Evolutionary conservation across 2,888 invertebrate genomes (phyloP).

Genomic region (Erebia aethiops): DNA sequence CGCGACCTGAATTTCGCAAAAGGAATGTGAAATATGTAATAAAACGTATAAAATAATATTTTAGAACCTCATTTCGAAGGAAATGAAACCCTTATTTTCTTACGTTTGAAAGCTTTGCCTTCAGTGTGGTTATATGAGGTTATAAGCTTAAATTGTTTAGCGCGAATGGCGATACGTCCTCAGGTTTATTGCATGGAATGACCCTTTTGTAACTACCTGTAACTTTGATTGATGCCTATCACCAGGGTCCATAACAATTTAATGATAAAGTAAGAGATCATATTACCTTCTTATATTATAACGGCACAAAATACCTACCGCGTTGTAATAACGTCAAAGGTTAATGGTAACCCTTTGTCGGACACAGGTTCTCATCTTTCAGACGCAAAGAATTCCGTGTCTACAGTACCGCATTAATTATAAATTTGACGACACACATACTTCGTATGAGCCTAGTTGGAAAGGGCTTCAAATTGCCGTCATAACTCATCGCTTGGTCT

Average conservation of each 20-base stretch:
- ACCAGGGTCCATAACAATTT: neutral
- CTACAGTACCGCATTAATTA: slow-evolving; percentile 32
- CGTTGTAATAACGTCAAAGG: slow-evolving; percentile 58
- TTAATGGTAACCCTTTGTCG: slow-evolving; percentile 52
- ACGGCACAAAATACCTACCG: slow-evolving; percentile 41
- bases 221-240: slow-evolving; percentile 9
- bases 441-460: slow-evolving; percentile 15
- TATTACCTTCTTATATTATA: slow-evolving; percentile 32
- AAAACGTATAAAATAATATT: neutral
- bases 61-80: neutral
- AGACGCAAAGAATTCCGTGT: slow-evolving; percentile 27
- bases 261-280: slow-evolving; percentile 32
- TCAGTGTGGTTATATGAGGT: neutral
- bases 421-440: slow-evolving; percentile 32
- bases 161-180: neutral
- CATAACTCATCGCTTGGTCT: slow-evolving; percentile 27
- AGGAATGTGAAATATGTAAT: neutral
- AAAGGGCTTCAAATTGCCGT: slow-evolving; percentile 28
- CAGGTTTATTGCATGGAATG: neutral
- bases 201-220: neutral
- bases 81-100: slow-evolving; percentile 8
- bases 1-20: neutral
- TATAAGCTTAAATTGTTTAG: slow-evolving; percentile 5
- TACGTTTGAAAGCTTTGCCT: neutral
- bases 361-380: slow-evolving; percentile 44